These are phyloP conservation scores for Neodiprion virginianus DNA, from an alignment of 1,140 invertebrate species.

Conservation along the genomic window DNA sequence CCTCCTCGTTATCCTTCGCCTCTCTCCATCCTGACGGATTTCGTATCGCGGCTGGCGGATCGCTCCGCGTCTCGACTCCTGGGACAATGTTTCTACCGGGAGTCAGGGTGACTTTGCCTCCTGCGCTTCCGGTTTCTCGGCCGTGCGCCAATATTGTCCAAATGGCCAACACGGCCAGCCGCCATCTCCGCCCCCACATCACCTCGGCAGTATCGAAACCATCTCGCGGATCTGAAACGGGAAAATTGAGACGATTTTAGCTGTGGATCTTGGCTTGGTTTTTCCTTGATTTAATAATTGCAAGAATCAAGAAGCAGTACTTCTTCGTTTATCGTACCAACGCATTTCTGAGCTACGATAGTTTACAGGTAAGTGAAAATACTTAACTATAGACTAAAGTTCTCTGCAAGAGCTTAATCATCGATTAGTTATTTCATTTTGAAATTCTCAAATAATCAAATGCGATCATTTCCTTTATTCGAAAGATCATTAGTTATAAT, in stretches of 20 bases:
- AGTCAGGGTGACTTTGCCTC: conserved; percentile 37
- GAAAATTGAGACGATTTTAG: conserved; percentile 1
- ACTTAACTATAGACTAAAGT: too few relatives aligned
- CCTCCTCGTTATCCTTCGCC: too few relatives aligned
- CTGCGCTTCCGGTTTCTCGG: conserved; percentile 29
- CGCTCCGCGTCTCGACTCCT: conserved; percentile 34
- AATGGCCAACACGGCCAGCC: conserved; percentile 44
- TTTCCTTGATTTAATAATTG: conserved; percentile 40
- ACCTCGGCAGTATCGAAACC: conserved; percentile 38
- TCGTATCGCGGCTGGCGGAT: conserved; percentile 33
- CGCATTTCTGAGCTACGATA: too few relatives aligned
- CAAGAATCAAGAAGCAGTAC: conserved; percentile 23
- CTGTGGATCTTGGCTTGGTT: neutral
- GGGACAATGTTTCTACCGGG: conserved; percentile 34
- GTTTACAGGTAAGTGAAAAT: too few relatives aligned
- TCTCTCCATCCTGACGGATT: conserved; percentile 19
- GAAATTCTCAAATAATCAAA: too few relatives aligned
- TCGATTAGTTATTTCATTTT: too few relatives aligned
- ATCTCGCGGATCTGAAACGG: conserved; percentile 43
- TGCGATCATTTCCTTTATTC: too few relatives aligned
- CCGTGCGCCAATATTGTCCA: conserved; percentile 37
- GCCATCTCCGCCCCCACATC: conserved; percentile 41
- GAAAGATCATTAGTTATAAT: too few relatives aligned
- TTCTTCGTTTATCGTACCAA: neutral
- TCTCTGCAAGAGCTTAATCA: too few relatives aligned